Evolutionary conservation across 2,888 invertebrate genomes (phyloP).

Genomic region (Xanthia icteritia): DNA sequence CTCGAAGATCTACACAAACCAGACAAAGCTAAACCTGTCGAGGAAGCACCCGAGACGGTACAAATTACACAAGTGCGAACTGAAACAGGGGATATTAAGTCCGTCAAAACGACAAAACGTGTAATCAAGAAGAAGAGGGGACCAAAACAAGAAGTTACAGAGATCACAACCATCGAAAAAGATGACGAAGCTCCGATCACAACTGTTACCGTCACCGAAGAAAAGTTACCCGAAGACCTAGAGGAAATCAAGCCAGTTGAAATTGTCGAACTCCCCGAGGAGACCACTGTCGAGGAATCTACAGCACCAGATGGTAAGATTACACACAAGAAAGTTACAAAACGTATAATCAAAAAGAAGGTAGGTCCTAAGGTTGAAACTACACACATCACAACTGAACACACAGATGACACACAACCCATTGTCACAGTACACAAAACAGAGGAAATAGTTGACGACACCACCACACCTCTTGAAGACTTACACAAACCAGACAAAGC

Average conservation of each 20-base stretch:
- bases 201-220: conserved; percentile 41
- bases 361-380: not conserved
- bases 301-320: conserved; percentile 61
- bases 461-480: conserved; percentile 53
- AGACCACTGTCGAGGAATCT: conserved; percentile 3
- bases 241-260: not conserved
- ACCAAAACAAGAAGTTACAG: conserved; percentile 63
- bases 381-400: conserved; percentile 61
- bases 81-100: conserved; percentile 68
- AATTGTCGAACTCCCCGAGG: conserved; percentile 23
- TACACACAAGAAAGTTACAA: conserved; percentile 63
- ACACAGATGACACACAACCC: conserved; percentile 31
- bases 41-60: conserved; percentile 47
- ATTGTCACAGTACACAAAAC: conserved; percentile 38
- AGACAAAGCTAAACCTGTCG: fast-evolving
- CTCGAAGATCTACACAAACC: not conserved
- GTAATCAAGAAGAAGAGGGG: conserved; percentile 68
- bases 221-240: conserved; percentile 41
- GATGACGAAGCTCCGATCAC: conserved; percentile 55
- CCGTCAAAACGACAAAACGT: conserved; percentile 71
- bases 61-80: conserved; percentile 61
- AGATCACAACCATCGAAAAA: conserved; percentile 63
- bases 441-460: conserved; percentile 64
- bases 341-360: conserved; percentile 58
- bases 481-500: conserved; percentile 45